phyloP scores from a whole-genome alignment of 2,113 vertebrate species.

The Carollia perspicillata region DNA sequence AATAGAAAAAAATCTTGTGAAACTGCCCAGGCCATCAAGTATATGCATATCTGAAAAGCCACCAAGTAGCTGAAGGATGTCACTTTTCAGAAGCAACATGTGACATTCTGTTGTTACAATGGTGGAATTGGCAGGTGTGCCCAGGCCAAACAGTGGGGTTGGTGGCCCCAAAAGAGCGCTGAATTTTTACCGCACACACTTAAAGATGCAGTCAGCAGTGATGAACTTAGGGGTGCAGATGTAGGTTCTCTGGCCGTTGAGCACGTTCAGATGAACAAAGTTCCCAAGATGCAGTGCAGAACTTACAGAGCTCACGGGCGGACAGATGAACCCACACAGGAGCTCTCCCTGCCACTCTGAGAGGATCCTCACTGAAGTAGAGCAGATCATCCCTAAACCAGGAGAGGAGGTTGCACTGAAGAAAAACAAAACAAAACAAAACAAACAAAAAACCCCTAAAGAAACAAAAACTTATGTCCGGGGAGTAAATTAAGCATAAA shows the following conservation, averaged over 20 bases:
- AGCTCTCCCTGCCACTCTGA: background rate
- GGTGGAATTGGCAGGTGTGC: background rate
- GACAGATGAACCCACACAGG: background rate
- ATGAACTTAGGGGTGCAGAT: background rate
- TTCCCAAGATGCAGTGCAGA: background rate
- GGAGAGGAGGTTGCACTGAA: background rate
- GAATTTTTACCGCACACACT: background rate
- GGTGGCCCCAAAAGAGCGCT: background rate
- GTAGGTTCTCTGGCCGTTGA: background rate
- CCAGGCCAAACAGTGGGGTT: background rate
- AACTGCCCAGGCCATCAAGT: background rate
- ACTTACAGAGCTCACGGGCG: background rate
- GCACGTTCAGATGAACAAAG: background rate
- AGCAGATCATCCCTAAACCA: background rate
- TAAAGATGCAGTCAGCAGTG: background rate
- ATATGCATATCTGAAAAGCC: background rate
- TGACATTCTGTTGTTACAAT: background rate
- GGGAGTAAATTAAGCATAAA: background rate
- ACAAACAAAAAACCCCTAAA: background rate
- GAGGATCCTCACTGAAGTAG: background rate
- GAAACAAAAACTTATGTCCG: background rate
- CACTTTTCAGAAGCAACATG: background rate
- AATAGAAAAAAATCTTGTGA: background rate
- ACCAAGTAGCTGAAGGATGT: background rate
- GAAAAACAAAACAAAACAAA: no score